Percentiles rank a stretch among this genome's conserved stretches.
phyloP scores from a whole-genome alignment of 1,140 invertebrate species.

The Leptopilina clavipes region DNA sequence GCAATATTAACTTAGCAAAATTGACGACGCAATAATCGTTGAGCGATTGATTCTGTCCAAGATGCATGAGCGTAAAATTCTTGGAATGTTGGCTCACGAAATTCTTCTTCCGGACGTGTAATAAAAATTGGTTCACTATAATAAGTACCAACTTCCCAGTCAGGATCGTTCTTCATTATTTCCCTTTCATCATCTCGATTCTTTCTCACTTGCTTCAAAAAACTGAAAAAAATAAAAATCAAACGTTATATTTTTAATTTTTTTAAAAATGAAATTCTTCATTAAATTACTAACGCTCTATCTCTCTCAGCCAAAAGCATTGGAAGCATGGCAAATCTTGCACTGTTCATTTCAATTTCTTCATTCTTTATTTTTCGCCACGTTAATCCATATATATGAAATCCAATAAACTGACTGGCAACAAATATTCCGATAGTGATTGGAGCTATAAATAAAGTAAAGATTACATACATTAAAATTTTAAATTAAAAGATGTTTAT shows the following conservation, averaged over 20 bases:
- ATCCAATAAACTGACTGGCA: conserved; percentile 56
- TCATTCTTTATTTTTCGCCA: conserved; percentile 73
- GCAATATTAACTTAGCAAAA: conserved; percentile 20
- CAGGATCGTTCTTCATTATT: conserved; percentile 90
- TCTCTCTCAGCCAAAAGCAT: conserved; percentile 88
- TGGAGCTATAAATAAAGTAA: conserved; percentile 65
- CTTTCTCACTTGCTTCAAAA: conserved; percentile 84
- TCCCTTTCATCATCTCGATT: conserved; percentile 90
- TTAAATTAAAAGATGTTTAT: not conserved
- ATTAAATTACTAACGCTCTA: conserved; percentile 77
- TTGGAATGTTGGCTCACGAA: conserved; percentile 78
- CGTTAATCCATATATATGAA: conserved; percentile 57
- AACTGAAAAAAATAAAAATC: conserved; percentile 65
- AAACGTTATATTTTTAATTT: too few species aligned
- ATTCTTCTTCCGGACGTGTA: conserved; percentile 72
- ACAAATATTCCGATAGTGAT: conserved; percentile 75
- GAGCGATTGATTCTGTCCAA: not conserved
- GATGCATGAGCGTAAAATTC: conserved; percentile 83
- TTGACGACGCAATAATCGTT: conserved; percentile 38
- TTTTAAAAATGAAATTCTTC: not conserved
- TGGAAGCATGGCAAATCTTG: conserved; percentile 83
- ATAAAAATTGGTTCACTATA: conserved; percentile 87
- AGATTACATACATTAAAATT: not conserved
- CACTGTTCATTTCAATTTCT: conserved; percentile 84
- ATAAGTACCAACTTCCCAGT: conserved; percentile 92